Conservation (phyloP, 2,888 invertebrate species). For the Diarsia rubi region DNA sequence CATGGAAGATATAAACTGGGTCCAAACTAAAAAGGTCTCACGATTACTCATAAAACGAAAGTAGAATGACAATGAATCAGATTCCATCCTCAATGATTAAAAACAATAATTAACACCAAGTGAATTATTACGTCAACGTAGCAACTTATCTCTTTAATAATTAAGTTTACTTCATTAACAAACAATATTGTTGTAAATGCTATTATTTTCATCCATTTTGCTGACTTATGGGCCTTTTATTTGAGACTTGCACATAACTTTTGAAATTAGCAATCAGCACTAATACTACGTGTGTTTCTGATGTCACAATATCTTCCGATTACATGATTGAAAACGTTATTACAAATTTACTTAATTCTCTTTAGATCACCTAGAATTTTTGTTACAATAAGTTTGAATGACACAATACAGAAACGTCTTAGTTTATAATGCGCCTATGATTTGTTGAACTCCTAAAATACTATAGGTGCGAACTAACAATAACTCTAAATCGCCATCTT, state of each 20-base stretch:
- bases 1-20: conserved; percentile 82
- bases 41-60: conserved; percentile 78
- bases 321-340: conserved; percentile 36
- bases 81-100: conserved; percentile 83
- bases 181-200: conserved; percentile 71
- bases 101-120: conserved; percentile 71
- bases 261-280: conserved; percentile 49
- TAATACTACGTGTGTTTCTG: conserved; percentile 20
- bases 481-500: conserved; percentile 66
- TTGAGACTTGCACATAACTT: conserved; percentile 86
- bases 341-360: conserved; percentile 15
- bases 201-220: conserved; percentile 52
- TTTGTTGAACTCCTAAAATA: conserved; percentile 58
- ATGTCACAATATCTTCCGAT: conserved; percentile 32
- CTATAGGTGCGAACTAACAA: conserved; percentile 67
- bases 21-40: conserved; percentile 81
- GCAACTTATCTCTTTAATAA: conserved; percentile 57
- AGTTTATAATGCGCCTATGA: conserved; percentile 36
- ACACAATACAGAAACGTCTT: conserved; percentile 55
- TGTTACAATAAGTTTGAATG: conserved; percentile 13
- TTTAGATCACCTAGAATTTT: conserved; percentile 13
- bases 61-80: conserved; percentile 78
- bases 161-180: conserved; percentile 64
- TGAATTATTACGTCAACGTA: conserved; percentile 66
- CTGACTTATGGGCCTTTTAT: conserved; percentile 72